phyloP scores from a whole-genome alignment of 2,888 invertebrate species.

The Cylloceria caligata region DNA sequence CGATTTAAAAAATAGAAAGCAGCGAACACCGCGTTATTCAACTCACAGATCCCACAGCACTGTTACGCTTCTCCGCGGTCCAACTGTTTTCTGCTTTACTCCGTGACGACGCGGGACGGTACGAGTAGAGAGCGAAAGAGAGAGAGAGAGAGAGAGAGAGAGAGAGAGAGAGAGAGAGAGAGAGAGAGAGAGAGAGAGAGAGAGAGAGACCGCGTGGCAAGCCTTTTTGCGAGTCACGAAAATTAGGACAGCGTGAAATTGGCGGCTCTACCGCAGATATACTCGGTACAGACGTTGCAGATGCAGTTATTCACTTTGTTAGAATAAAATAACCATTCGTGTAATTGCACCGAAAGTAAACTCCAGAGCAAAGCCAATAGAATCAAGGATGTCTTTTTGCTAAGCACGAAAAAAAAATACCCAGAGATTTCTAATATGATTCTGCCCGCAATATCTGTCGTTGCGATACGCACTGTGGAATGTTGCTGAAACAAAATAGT shows the following conservation, averaged over 20 bases:
- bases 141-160: background rate
- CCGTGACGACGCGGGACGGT: background rate
- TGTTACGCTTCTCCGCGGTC: conserved; percentile 53
- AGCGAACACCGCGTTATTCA: conserved; percentile 35
- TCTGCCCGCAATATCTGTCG: background rate
- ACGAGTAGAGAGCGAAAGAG: too few relatives aligned
- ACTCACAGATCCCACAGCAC: conserved; percentile 11
- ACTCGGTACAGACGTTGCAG: conserved; percentile 34
- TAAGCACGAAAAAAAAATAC: background rate
- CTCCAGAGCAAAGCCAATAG: conserved; percentile 1
- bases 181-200: background rate
- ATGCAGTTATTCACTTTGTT: conserved; percentile 41
- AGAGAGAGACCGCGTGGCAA: conserved; percentile 26
- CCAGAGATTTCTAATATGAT: conserved; percentile 6
- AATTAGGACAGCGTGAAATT: conserved; percentile 70
- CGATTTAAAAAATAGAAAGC: conserved; percentile 45
- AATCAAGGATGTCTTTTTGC: conserved; percentile 16
- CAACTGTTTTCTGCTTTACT: conserved; percentile 32
- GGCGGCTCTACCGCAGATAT: conserved; percentile 34
- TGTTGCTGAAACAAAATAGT: background rate
- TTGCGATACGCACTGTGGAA: conserved; percentile 26
- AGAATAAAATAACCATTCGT: conserved; percentile 8
- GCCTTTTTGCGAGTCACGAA: conserved; percentile 55
- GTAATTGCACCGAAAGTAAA: conserved; percentile 18
- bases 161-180: background rate